These are phyloP conservation scores for Saccostrea cuccullata DNA, from an alignment of 1,140 invertebrate genomes.

Conservation along the genomic window DNA sequence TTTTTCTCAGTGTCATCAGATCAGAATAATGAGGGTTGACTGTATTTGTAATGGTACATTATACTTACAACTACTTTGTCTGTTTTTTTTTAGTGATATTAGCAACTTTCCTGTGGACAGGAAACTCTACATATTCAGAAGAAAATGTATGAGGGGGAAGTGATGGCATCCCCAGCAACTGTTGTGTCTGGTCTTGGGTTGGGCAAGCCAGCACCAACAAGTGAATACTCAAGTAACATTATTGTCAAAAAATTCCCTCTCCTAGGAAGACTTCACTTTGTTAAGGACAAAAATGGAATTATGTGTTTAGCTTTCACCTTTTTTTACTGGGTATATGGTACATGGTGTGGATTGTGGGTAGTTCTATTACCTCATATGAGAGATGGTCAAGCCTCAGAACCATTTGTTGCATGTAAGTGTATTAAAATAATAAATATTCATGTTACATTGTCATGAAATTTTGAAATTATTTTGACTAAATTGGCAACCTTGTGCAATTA, in stretches of 20 bases:
- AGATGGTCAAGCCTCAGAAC: constrained; percentile 57
- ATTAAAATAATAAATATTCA: too few species aligned
- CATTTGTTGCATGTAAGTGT: constrained; percentile 62
- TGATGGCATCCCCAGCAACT: neutral
- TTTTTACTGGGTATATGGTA: constrained; percentile 69
- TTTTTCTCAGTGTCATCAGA: too few species aligned
- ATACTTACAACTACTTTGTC: neutral
- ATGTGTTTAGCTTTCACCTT: constrained; percentile 55
- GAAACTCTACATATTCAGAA: neutral
- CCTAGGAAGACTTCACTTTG: constrained; percentile 60
- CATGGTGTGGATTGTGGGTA: constrained; percentile 58
- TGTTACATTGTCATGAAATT: too few species aligned
- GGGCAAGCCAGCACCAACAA: constrained; percentile 35
- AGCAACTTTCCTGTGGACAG: neutral
- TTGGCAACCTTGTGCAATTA: too few species aligned
- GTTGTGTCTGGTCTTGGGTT: constrained; percentile 11
- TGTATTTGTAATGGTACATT: neutral
- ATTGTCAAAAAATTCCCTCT: constrained; percentile 50
- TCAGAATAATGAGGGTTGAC: too few species aligned
- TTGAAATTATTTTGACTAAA: too few species aligned
- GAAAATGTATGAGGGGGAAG: constrained; percentile 18
- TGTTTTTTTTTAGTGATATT: neutral
- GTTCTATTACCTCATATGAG: constrained; percentile 64
- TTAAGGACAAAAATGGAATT: constrained; percentile 65
- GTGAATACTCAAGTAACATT: constrained; percentile 55